Percentiles rank a stretch among this genome's conserved stretches.
Evolutionary conservation across 2,888 invertebrate genomes (phyloP).

Genomic region (Agrochola circellaris): DNA sequence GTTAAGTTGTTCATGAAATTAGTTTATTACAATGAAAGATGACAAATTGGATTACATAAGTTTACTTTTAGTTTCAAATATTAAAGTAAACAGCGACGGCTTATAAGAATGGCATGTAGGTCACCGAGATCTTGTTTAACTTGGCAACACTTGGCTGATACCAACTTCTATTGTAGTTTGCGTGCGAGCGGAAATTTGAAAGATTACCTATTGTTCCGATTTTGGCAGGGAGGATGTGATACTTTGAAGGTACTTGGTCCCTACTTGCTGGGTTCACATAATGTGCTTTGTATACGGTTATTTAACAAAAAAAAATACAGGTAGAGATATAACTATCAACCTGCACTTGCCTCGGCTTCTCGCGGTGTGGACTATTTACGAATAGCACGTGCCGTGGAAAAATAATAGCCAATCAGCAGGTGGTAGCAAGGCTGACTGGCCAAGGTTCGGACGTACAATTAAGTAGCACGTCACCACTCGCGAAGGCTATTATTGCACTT

Average conservation of each 20-base stretch:
- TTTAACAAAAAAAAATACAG: not conserved
- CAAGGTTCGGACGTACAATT: not conserved
- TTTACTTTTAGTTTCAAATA: not conserved
- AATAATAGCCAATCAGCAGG: not conserved
- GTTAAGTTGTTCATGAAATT: not conserved
- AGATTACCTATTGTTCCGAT: constrained; percentile 58
- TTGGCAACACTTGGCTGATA: constrained; percentile 40
- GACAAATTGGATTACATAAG: not conserved
- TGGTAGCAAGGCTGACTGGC: not conserved
- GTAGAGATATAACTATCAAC: not conserved
- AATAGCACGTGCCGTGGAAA: not conserved
- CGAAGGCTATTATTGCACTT: not conserved
- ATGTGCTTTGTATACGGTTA: not conserved
- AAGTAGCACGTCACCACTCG: too few relatives aligned
- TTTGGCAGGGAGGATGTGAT: constrained; percentile 53
- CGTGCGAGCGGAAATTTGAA: constrained; percentile 63
- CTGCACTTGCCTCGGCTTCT: not conserved
- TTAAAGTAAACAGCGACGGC: not conserved
- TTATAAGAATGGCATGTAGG: constrained; percentile 38
- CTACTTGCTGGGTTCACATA: not conserved
- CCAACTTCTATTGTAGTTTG: constrained; percentile 41
- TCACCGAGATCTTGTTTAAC: constrained; percentile 37
- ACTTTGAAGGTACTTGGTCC: constrained; percentile 19
- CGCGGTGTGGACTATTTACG: not conserved
- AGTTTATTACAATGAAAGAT: not conserved